Evolutionary conservation across 92 coral and sea anemone species (phyloP), one percentile per base, ranked within the genome.

Genomic region (Phenganax marumi): DNA sequence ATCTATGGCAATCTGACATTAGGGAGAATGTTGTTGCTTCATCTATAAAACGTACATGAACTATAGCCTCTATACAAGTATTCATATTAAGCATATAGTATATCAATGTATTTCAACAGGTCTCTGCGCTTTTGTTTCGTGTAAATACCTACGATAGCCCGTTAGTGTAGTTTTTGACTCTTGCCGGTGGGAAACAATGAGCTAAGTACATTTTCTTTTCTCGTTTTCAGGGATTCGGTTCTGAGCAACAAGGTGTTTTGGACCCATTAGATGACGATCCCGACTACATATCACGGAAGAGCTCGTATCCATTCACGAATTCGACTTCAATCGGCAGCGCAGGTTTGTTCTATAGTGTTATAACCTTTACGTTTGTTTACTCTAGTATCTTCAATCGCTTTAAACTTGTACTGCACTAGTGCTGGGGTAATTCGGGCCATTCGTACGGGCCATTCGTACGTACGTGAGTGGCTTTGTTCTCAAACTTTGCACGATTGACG

Each of bases 201-300:
- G 5, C 43, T 33, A 62, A 62, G 18, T 17, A 62, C 3, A 11
- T 23, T 7, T 6, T 10, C 8, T 51, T 12, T 7, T 70, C 12
- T 43, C 13, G 12, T 70, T 52, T 77, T 46, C n/a, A 77, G 81
- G 81, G 81, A 7, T 77, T 77, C 55, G 50, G 51, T 12, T 25
- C 81, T 0, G 98, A 95, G 60, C 83, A 86, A 52, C 98, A 93
- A 64, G 88, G 92, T 26, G 89, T 90, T 53, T 91, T 92, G 84
- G 89, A 91, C 51, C 86, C 97, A 16, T 89, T 95, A 54, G 98
- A 95, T 17, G 98, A 95, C 75, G 97, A 91, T 13, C 93, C 93
- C 46, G 81, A 89, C 89, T 97, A 95, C 76, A 84, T 95, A 77
- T 85, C 98, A 25, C 86, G 98, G 50, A 95, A 92, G 86, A 90